phyloP scores from a whole-genome alignment of 1,140 invertebrate genomes.

The Gryllus bimaculatus region DNA sequence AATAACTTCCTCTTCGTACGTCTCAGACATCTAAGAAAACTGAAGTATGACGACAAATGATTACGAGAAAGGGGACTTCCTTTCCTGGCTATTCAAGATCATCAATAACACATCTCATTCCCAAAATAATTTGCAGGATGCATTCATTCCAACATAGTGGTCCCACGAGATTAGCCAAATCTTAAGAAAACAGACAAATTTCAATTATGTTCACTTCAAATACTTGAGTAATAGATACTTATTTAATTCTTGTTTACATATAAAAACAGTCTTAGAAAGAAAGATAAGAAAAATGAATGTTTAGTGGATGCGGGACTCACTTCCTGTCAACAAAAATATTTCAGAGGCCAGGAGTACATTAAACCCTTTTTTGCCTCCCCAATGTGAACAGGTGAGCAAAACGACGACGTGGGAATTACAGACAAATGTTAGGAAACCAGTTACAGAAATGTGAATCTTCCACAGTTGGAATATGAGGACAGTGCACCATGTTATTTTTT shows the following conservation, averaged over 20 bases:
- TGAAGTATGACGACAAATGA: neutral
- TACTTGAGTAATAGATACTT: neutral
- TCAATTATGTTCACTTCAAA: neutral
- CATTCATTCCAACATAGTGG: conserved; percentile 17
- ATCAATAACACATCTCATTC: conserved; percentile 9
- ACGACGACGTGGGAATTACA: too few species aligned
- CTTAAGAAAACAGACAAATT: neutral
- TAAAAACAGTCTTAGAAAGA: too few species aligned
- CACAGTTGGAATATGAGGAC: too few species aligned
- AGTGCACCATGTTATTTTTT: too few species aligned
- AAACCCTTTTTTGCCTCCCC: too few species aligned
- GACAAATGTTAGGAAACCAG: too few species aligned
- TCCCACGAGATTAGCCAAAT: conserved; percentile 11
- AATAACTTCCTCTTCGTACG: neutral
- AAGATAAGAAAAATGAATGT: too few species aligned
- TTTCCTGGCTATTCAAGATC: neutral
- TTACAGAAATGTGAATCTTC: too few species aligned
- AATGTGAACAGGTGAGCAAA: too few species aligned
- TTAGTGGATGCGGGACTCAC: too few species aligned
- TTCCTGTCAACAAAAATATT: too few species aligned
- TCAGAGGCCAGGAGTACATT: too few species aligned
- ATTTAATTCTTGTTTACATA: neutral
- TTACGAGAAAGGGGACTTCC: neutral
- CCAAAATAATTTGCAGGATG: conserved; percentile 11
- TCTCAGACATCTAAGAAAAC: conserved; percentile 11